Conservation (phyloP, 2,888 invertebrate genomes). For the Gasteruption jaculator region DNA sequence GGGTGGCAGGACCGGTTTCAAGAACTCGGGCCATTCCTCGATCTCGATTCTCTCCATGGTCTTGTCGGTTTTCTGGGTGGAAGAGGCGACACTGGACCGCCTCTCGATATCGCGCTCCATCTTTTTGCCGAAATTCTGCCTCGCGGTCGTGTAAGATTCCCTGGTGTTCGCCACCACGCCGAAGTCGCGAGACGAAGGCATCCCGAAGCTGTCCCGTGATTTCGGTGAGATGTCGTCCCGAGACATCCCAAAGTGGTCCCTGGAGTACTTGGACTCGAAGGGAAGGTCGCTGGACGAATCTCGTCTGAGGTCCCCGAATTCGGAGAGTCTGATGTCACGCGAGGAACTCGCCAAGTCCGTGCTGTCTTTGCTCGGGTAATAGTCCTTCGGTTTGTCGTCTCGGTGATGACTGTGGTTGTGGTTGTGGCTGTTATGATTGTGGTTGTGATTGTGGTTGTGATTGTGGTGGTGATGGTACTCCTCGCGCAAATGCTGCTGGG, state of each 20-base stretch:
- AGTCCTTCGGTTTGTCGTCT: constrained; percentile 37
- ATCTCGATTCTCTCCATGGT: constrained; percentile 61
- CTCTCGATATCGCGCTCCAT: constrained; percentile 68
- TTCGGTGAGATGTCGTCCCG: constrained; percentile 48
- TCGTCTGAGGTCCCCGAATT: constrained; percentile 44
- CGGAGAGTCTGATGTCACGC: constrained; percentile 39
- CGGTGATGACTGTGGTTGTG: constrained; percentile 30
- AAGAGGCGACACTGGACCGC: constrained; percentile 63
- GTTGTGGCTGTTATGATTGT: constrained; percentile 32
- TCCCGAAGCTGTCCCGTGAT: constrained; percentile 48
- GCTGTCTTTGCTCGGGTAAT: constrained; percentile 42
- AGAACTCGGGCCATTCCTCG: constrained; percentile 64
- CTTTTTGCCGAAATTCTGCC: constrained; percentile 56
- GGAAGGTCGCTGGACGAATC: constrained; percentile 43
- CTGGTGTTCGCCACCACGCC: constrained; percentile 49
- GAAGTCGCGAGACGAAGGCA: constrained; percentile 48
- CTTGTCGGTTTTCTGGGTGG: constrained; percentile 71
- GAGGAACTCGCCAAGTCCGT: constrained; percentile 38
- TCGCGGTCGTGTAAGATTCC: constrained; percentile 43
- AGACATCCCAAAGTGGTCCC: constrained; percentile 49
- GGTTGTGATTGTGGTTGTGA: constrained; percentile 29
- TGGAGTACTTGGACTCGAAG: constrained; percentile 44
- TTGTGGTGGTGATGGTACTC: constrained; percentile 37
- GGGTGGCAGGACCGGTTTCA: constrained; percentile 55
- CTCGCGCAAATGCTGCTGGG: constrained; percentile 43